Evolutionary conservation across 2,888 invertebrate species (phyloP).

Genomic region (Trichopria drosophilae): DNA sequence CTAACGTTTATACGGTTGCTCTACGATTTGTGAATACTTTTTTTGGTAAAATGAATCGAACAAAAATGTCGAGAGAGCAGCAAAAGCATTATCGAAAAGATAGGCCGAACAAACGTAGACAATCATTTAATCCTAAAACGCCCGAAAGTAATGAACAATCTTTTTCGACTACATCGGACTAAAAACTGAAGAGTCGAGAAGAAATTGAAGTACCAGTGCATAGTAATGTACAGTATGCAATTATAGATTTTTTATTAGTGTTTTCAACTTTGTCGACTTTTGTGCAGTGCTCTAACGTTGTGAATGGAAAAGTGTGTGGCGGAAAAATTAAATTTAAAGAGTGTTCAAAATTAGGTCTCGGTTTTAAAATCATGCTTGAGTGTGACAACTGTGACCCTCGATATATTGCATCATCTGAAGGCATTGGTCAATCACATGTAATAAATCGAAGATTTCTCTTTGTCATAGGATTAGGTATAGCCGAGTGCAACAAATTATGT

Average conservation of each 20-base stretch:
- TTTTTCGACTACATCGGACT: constrained; percentile 33
- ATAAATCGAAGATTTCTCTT: constrained; percentile 34
- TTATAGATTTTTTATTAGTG: too few species aligned
- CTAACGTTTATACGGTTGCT: too few species aligned
- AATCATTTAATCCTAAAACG: too few species aligned
- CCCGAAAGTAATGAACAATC: constrained; percentile 29
- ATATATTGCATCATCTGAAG: constrained; percentile 33
- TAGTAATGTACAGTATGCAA: too few species aligned
- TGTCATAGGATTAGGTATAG: constrained; percentile 32
- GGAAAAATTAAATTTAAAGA: constrained; percentile 33
- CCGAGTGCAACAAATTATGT: too few species aligned
- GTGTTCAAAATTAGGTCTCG: constrained; percentile 34
- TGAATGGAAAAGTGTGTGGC: too few species aligned
- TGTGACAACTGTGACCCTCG: too few species aligned
- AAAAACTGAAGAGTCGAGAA: constrained; percentile 33
- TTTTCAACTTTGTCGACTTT: too few species aligned
- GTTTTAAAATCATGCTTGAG: constrained; percentile 31
- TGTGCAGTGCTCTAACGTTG: too few species aligned
- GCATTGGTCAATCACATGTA: constrained; percentile 31
- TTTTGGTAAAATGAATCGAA: too few species aligned
- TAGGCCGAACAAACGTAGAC: constrained; percentile 21
- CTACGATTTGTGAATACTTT: too few species aligned
- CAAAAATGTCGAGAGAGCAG: constrained; percentile 28
- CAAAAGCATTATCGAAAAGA: constrained; percentile 28
- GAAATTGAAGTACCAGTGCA: too few species aligned